A percentile compares a stretch with the other conserved stretches of the same genome.
Evolutionary conservation across 2,797 vertebrate species (phyloP).

Genomic region (Manis javanica): DNA sequence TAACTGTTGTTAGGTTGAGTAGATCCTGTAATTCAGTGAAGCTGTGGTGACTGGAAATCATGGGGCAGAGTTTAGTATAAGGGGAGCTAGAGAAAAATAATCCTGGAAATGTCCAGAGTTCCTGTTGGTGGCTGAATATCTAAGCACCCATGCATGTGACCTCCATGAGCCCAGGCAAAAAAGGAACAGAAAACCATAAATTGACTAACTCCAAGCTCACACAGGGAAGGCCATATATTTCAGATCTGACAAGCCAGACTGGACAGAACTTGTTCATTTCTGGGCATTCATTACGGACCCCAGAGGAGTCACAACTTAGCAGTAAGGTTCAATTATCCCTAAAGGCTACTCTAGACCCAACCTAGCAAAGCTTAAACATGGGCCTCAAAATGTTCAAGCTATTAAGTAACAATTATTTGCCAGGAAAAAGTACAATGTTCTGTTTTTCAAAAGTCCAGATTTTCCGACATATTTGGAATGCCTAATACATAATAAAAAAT

Average conservation of each 20-base stretch:
- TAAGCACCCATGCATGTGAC: not conserved
- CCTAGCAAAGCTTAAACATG: not conserved
- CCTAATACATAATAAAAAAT: not conserved
- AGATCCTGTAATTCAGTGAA: not conserved
- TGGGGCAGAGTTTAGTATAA: not conserved
- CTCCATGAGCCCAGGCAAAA: not conserved
- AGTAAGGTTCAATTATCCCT: not conserved
- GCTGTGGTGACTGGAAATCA: not conserved
- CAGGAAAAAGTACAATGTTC: not conserved
- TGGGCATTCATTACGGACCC: not conserved
- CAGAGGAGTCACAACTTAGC: not conserved
- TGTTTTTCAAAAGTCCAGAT: not conserved
- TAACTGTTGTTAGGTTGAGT: not conserved
- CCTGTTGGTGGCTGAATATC: not conserved
- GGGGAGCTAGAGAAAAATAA: not conserved
- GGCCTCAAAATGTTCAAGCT: not conserved
- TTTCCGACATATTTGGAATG: not conserved
- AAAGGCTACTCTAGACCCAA: not conserved
- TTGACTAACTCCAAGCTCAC: not conserved
- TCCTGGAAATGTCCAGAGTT: not conserved
- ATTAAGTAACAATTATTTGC: not conserved
- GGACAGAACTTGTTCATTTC: not conserved
- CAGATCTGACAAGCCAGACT: not conserved
- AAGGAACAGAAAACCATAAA: not conserved
- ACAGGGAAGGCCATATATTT: fast-evolving